Evolutionary conservation across 2,888 invertebrate genomes (phyloP), one percentile per base, ranked within the genome.

Genomic region (Xestoiulus laeticollis): DNA sequence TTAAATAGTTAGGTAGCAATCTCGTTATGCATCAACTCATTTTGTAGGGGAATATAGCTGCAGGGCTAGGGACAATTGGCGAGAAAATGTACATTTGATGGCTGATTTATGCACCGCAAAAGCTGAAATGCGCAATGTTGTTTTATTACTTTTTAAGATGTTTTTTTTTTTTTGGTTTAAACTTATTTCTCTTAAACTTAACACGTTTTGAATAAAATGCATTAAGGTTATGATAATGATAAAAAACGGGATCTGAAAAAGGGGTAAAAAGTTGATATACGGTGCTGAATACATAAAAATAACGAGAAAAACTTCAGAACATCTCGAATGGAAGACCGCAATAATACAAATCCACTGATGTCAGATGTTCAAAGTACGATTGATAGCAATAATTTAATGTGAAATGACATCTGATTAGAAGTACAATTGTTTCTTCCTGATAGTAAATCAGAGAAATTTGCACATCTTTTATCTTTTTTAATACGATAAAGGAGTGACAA

Each of bases 1-100:
- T 59, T 59, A 59, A 59, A 59, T 59, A 59, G 22, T n/a, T 59
- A 22, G 59, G 59, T 59, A 59, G 59, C 59, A 59, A 59, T 59
- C 22, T n/a, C 22, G 59, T 59, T 59, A 59, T 59, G 59, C 59
- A n/a, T 59, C 59, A 59, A 22, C 48, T 48, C 48, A 48, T 48
- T 48, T 19, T 16, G 16, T 19, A 16, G 48, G 19, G 22, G 59
- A 59, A 59, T n/a, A n/a, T 22, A 22, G 59, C 59, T 59, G 3
- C n/a, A 59, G 59, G 59, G 59, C 4, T 19, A 59, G 19, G n/a
- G n/a, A n/a, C 22, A 59, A 59, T 59, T 22, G 8, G 59, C 59
- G 59, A 59, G 22, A 8, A 22, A n/a, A 59, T n/a, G 59, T n/a
- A 59, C 59, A 10, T 59, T 22, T 19, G 8, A 22, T 59, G 22